Conservation (phyloP, 2,113 vertebrate species). For the Smithornis capensis region DNA sequence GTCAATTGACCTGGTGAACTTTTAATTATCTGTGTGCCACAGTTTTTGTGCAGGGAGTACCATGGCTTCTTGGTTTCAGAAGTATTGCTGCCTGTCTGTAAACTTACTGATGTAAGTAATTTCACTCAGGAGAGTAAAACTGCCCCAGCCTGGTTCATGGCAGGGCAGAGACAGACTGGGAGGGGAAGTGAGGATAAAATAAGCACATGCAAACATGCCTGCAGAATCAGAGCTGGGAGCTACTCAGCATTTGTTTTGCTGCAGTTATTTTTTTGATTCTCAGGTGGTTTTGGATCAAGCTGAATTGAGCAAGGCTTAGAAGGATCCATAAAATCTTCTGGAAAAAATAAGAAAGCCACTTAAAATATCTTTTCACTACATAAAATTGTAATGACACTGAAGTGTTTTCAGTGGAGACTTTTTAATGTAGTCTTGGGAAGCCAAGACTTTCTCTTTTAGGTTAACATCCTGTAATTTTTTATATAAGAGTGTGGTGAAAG, state of each 20-base stretch:
- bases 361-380: neutral
- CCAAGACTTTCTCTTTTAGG: neutral
- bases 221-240: neutral
- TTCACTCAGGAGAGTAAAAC: neutral
- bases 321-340: neutral
- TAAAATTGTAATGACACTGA: neutral
- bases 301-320: neutral
- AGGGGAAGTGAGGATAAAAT: neutral
- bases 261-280: neutral
- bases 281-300: neutral
- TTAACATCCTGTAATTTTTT: neutral
- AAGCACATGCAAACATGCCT: neutral
- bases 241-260: neutral
- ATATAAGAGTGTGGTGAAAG: neutral
- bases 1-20: neutral
- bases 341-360: neutral
- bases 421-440: neutral
- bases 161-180: neutral
- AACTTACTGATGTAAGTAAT: neutral
- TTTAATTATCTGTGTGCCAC: neutral
- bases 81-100: neutral
- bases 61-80: neutral
- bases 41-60: neutral
- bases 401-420: neutral
- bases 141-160: neutral